Base-by-base conservation (phyloP, 2,113 vertebrate species). In the Nerophis ophidion region DNA sequence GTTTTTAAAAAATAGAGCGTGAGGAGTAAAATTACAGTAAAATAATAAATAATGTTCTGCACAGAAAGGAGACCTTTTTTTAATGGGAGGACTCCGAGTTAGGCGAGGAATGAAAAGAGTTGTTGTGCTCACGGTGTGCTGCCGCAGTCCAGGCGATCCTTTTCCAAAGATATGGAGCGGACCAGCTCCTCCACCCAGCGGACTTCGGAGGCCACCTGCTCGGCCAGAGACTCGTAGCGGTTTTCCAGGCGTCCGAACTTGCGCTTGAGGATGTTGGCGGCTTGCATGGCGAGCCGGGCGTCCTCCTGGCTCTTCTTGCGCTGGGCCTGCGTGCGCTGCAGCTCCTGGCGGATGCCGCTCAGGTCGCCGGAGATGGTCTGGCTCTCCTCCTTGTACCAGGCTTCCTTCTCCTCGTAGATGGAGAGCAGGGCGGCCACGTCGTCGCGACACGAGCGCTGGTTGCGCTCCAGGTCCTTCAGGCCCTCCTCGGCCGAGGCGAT, bases 121-220 rank as follows among this genome's bases (percentile, higher is more conserved):
- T 71, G 48, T 6, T 55, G 46, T 0, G 38, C 53, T 89, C 69
- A 95, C 60, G 93, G 90, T 71, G 92, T 89, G 75, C 91, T 81
- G 38, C 90, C 63, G 1, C 63, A 86, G 1, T 84, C 74, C 61
- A 89, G 90, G 44, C 76, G 42, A 1, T 59, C 86, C 72, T 86
- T 92, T 77, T 95, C 94, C 7, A 74, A 64, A 44, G 93, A 87
- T 9, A 97, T 82, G 15, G 92, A 92, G 14, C 89, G 89, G 38
- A 99, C 92, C 80, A 99, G 87, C 80, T 99, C 95, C 81, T 98
- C 93, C 68, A 97, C 95, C 2, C 96, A 99, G 83, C 87, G 94
- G 81, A 98, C 88, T 77, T 99, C 95, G 0, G 91, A 92, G 0
- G 91, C 93, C 87, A 98, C 87, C 82, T 96, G 95, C 86, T 94